Conservation (phyloP, 2,113 vertebrate species). For the pig (Sus scrofa) region T2T-Sscrofa CM000812.6:239315001-239315500, state of each 20-base stretch:
- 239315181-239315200: not conserved
- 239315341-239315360: not conserved
- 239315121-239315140: not conserved
- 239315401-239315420: not conserved
- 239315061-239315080: not conserved
- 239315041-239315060: not conserved
- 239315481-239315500: not conserved
- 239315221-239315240: accelerated
- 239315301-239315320: not conserved
- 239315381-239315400: not conserved
- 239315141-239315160: not conserved
- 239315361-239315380: not conserved
- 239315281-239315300: not conserved
- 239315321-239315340: not conserved
- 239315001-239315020: not conserved
- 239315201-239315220: not conserved
- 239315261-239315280: not conserved
- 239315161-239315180: not conserved
- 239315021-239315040: not conserved
- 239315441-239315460: not conserved
- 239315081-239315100: not conserved
- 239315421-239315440: not conserved
- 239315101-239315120: not conserved
- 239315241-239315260: not conserved
- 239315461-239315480: not conserved